Percentiles rank a stretch among this genome's conserved stretches.
Conservation (phyloP, 2,113 vertebrate species). For the Seriola dumerili region DNA sequence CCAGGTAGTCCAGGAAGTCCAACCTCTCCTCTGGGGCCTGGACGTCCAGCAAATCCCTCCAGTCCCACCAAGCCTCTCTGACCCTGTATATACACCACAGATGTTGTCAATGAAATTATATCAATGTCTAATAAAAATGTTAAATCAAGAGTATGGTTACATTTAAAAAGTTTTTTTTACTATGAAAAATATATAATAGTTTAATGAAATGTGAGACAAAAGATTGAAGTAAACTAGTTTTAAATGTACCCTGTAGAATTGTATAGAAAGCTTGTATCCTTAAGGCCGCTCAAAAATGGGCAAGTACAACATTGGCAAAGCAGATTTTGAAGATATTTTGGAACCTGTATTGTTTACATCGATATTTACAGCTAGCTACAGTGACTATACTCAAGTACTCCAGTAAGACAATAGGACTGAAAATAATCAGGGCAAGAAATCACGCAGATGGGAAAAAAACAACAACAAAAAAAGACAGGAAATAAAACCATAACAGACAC, state of each 20-base stretch:
- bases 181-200: neutral
- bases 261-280: neutral
- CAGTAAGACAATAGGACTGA: no score
- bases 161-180: neutral
- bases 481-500: no score
- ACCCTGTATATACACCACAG: constrained; percentile 82
- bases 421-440: no score
- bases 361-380: neutral
- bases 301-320: neutral
- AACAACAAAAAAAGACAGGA: neutral
- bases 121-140: neutral
- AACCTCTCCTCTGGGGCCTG: constrained; percentile 88
- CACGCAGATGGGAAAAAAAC: neutral
- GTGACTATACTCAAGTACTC: no score
- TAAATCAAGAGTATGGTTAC: neutral
- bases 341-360: neutral
- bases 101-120: neutral
- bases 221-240: neutral
- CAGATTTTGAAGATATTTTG: neutral
- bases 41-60: constrained; percentile 87
- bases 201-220: neutral
- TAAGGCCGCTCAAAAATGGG: neutral
- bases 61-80: constrained; percentile 85
- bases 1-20: constrained; percentile 90
- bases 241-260: no score